A percentile compares a stretch with the other conserved stretches of the same genome.
Evolutionary conservation across 2,113 vertebrate genomes (phyloP).

Genomic region (Myiagra hebetior): DNA sequence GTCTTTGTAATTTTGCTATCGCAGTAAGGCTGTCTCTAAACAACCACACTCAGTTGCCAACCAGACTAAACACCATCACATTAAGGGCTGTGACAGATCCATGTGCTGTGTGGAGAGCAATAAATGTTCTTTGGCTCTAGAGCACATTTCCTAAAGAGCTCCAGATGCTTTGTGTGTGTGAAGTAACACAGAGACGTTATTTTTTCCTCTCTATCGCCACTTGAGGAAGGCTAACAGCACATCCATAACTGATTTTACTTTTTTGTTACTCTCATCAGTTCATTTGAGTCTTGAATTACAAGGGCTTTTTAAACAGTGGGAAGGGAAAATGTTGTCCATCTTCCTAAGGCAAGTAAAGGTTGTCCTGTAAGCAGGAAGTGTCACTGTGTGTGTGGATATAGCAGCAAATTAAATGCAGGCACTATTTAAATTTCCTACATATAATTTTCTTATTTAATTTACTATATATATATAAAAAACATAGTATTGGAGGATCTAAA

Average conservation of each 20-base stretch:
- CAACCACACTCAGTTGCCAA: accelerated
- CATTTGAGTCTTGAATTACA: neutral
- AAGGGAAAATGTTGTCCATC: neutral
- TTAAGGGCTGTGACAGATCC: neutral
- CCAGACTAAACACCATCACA: accelerated
- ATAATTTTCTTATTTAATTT: neutral
- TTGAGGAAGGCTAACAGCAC: neutral
- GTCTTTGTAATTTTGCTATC: neutral
- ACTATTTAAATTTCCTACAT: neutral
- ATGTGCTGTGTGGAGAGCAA: neutral
- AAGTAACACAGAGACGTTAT: neutral
- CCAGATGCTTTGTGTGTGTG: neutral
- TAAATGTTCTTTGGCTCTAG: neutral
- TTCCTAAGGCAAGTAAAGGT: neutral
- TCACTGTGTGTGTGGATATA: neutral
- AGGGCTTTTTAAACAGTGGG: neutral
- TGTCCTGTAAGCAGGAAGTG: neutral
- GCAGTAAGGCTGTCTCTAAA: neutral
- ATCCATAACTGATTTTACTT: neutral
- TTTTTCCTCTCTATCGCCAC: neutral
- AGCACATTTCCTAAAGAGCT: neutral
- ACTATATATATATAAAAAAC: neutral
- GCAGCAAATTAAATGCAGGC: neutral
- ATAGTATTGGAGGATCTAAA: neutral
- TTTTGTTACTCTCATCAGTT: neutral